phyloP scores from a whole-genome alignment of 1,140 invertebrate genomes.

The Ganaspis sp. region DNA sequence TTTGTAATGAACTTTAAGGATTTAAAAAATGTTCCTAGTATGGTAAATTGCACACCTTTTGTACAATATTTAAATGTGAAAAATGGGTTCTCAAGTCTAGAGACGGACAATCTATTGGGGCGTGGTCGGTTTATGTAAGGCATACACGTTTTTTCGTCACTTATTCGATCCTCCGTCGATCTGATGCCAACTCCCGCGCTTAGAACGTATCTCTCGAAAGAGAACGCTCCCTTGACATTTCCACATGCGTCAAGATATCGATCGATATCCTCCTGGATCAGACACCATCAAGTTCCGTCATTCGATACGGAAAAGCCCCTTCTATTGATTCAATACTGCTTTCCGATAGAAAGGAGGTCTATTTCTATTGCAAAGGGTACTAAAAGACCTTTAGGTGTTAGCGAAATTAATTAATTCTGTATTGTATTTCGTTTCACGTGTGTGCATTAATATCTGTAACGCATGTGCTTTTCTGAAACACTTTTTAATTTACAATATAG shows the following conservation, averaged over 20 bases:
- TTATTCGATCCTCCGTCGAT: neutral
- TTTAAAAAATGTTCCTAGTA: too few species aligned
- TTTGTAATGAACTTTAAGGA: too few species aligned
- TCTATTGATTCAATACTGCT: neutral
- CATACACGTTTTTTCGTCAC: conserved; percentile 1
- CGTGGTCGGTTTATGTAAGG: conserved; percentile 1
- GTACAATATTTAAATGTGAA: neutral
- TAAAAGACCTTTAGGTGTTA: neutral
- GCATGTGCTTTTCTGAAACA: too few species aligned
- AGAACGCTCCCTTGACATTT: neutral
- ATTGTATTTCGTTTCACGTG: neutral
- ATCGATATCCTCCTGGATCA: neutral
- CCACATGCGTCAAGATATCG: neutral
- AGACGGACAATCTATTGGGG: neutral
- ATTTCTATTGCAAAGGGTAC: neutral
- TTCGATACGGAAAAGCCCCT: conserved; percentile 4
- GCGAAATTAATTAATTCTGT: neutral
- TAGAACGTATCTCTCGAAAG: neutral
- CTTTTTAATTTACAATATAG: too few species aligned
- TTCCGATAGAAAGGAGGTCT: neutral
- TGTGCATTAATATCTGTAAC: neutral
- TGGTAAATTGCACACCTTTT: neutral
- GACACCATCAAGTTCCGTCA: conserved; percentile 1
- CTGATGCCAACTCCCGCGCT: neutral
- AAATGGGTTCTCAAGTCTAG: neutral